phyloP scores from a whole-genome alignment of 2,797 vertebrate genomes.

The Lophius americanus region DNA sequence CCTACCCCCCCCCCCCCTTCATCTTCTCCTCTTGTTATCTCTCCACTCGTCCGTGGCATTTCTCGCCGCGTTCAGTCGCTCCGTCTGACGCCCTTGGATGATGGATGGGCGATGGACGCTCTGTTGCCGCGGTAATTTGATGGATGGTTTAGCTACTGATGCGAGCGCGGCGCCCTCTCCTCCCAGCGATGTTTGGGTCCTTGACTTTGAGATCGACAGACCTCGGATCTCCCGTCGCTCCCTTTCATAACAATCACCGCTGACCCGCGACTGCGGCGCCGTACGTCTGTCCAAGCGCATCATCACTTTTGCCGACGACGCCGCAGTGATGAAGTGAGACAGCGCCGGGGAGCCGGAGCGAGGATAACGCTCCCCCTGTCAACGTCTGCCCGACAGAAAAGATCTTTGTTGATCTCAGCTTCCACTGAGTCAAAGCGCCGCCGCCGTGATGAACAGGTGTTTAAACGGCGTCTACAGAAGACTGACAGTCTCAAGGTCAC shows the following conservation, averaged over 20 bases:
- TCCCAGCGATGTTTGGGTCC: slow-evolving; percentile 32
- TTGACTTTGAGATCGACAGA: slow-evolving; percentile 64
- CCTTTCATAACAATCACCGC: slow-evolving; percentile 24
- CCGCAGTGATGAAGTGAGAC: slow-evolving; percentile 36
- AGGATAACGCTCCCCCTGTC: slow-evolving; percentile 42
- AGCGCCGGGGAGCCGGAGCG: not conserved
- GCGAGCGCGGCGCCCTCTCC: slow-evolving; percentile 25
- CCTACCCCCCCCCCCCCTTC: not conserved
- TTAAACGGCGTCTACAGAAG: not conserved
- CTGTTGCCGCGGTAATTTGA: slow-evolving; percentile 74
- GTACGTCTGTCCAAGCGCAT: slow-evolving; percentile 44
- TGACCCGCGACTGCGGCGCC: slow-evolving; percentile 40
- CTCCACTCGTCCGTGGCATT: slow-evolving; percentile 61
- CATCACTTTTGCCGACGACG: slow-evolving; percentile 37
- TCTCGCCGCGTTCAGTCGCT: slow-evolving; percentile 52
- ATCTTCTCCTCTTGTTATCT: slow-evolving; percentile 59
- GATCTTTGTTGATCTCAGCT: slow-evolving; percentile 31
- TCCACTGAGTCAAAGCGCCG: not conserved
- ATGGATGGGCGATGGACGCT: slow-evolving; percentile 73
- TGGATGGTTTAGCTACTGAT: slow-evolving; percentile 75
- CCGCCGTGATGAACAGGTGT: not conserved
- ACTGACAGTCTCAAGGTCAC: no score
- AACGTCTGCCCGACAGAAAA: slow-evolving; percentile 46
- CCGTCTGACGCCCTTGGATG: slow-evolving; percentile 71
- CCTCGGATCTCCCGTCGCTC: slow-evolving; percentile 35